phyloP scores from a whole-genome alignment of 2,113 vertebrate genomes.

The Ranitomeya variabilis region DNA sequence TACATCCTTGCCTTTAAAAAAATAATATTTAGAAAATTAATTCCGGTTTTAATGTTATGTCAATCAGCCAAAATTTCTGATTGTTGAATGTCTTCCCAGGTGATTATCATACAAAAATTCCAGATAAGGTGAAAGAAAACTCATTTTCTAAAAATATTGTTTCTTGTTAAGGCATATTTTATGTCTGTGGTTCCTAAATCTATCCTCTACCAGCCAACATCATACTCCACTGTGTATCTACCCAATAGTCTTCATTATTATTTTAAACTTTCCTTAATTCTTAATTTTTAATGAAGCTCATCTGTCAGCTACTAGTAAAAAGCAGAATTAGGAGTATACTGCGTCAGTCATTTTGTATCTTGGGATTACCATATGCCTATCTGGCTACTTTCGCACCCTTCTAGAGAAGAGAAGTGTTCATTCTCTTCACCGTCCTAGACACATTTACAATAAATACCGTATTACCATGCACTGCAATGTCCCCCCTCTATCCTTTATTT shows the following conservation, averaged over 20 bases:
- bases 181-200: background rate
- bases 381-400: background rate
- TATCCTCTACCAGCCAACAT: background rate
- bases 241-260: background rate
- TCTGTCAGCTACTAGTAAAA: background rate
- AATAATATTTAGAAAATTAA: no score
- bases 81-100: no score
- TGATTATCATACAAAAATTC: no score
- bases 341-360: background rate
- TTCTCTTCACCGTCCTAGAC: background rate
- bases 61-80: no score
- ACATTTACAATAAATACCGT: background rate
- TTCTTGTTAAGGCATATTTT: no score
- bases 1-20: no score
- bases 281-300: no score
- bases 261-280: no score
- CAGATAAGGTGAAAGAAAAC: no score
- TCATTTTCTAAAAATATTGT: no score
- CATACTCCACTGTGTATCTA: background rate
- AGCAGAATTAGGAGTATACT: background rate
- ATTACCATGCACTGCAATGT: background rate
- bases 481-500: background rate
- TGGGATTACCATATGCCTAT: background rate
- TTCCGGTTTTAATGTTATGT: no score
- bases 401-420: background rate